Base-by-base conservation (phyloP, 2,113 vertebrate species). In the Paracanthobrama guichenoti region DNA sequence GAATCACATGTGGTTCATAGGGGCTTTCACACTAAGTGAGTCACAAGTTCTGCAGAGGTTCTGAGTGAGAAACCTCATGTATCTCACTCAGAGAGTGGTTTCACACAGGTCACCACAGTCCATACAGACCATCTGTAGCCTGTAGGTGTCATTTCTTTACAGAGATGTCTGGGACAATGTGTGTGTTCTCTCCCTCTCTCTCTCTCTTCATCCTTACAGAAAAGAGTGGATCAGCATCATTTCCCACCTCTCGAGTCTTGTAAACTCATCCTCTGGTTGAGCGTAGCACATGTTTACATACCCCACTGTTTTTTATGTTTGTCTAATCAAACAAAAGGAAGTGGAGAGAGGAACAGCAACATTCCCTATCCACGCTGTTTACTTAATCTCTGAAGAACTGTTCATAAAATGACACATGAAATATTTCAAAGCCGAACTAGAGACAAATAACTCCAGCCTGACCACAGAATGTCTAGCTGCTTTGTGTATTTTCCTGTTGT, bases 301-400 rank as follows among this genome's bases (percentile, higher is more conserved):
- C 87, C 75, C 66, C 35, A 55, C 83, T 66, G 22, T 50, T 48
- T 75, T 35, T 77, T 78, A 81, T 86, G 79, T 86, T 84, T 85
- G 83, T 84, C 81, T 83, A 76, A 90, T 86, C 66, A 85, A 89
- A 87, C 80, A 78, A 79, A 78, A 85, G 87, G 87, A 84, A 84
- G 80, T 76, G 39, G 72, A 80, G 78, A 69, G 50, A 50, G 66
- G 78, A 86, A 84, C 71, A 71, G 60, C 72, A 87, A 84, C 83
- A 84, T 84, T 88, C 83, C 81, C 53, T 46, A 39, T 66, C 60
- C 50, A 62, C n/a, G 28, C 31, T 88, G 83, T 88, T 90, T 87
- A 88, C 87, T 84, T 85, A 31, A 86, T 85, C 80, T 87, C 67
- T 72, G 50, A 84, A 84, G 78, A 28, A 57, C 80, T 73, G 69